These are phyloP conservation scores for Leptopterna dolabrata DNA, from an alignment of 2,888 invertebrate genomes.

Conservation along the genomic window DNA sequence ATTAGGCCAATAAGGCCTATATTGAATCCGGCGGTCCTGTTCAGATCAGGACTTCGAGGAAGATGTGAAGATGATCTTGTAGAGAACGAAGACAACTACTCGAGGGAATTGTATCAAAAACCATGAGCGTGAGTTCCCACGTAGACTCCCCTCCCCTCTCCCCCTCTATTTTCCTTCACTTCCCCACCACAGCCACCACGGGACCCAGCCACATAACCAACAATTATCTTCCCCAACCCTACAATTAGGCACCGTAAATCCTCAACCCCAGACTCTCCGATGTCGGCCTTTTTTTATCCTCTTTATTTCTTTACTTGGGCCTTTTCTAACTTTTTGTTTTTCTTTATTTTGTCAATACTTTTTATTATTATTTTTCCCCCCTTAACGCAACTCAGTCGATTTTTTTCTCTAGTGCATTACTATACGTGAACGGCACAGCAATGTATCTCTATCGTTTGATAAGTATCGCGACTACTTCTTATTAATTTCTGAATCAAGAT, in stretches of 20 bases:
- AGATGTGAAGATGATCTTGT: slow-evolving; percentile 14
- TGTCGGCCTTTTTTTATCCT: slow-evolving; percentile 53
- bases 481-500: slow-evolving; percentile 38
- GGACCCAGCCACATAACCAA: slow-evolving; percentile 52
- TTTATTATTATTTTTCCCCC: neutral
- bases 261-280: slow-evolving; percentile 51
- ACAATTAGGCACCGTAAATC: slow-evolving; percentile 60
- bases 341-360: slow-evolving; percentile 21
- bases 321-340: slow-evolving; percentile 42
- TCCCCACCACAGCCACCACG: slow-evolving; percentile 3
- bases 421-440: slow-evolving; percentile 46
- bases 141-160: neutral
- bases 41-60: neutral
- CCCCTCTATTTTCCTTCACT: neutral
- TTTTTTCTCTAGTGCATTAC: slow-evolving; percentile 40
- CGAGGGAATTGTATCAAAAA: slow-evolving; percentile 39
- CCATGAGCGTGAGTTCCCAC: slow-evolving; percentile 41
- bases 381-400: slow-evolving; percentile 5
- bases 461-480: slow-evolving; percentile 46
- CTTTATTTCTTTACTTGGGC: slow-evolving; percentile 55
- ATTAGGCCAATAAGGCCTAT: no score
- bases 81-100: slow-evolving; percentile 37
- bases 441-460: slow-evolving; percentile 38
- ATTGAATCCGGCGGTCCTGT: no score
- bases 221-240: slow-evolving; percentile 56